A percentile compares a stretch with the other conserved stretches of the same genome.
Conservation (phyloP, 1,140 invertebrate genomes). For the Rhagoletis zephyria region DNA sequence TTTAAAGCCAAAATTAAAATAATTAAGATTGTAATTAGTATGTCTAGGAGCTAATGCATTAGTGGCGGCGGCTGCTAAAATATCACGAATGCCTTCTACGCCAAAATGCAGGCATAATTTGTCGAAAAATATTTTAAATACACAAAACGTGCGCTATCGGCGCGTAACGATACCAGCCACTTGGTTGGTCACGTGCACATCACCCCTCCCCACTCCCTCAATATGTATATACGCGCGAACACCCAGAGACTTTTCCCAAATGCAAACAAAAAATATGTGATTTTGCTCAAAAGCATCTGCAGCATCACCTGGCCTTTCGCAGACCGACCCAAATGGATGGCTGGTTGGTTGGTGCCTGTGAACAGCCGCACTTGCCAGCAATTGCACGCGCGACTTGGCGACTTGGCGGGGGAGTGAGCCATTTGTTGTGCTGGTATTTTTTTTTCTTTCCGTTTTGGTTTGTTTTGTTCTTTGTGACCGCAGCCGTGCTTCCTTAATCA, state of each 20-base stretch:
- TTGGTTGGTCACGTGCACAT: slow-evolving; percentile 32
- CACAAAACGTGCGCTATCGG: slow-evolving; percentile 48
- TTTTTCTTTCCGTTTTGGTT: neutral
- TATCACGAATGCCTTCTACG: neutral
- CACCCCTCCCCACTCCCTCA: neutral
- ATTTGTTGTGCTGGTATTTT: neutral
- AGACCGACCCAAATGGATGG: neutral
- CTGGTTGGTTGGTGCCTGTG: slow-evolving; percentile 24
- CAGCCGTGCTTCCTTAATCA: slow-evolving; percentile 20
- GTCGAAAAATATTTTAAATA: slow-evolving; percentile 34
- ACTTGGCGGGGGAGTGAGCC: slow-evolving; percentile 2
- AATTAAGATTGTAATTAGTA: neutral
- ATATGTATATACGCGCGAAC: neutral
- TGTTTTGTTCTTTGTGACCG: neutral
- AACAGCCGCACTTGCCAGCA: slow-evolving; percentile 27
- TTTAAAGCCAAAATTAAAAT: neutral
- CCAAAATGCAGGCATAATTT: slow-evolving; percentile 15
- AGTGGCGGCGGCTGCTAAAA: neutral
- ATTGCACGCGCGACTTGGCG: neutral
- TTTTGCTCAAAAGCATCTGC: slow-evolving; percentile 18
- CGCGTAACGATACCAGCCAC: slow-evolving; percentile 17
- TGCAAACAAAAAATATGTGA: neutral
- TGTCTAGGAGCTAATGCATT: too few species aligned
- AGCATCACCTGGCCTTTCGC: slow-evolving; percentile 37
- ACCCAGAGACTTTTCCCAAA: neutral